Evolutionary conservation across 2,888 invertebrate genomes (phyloP).

Genomic region (Rhamnusium bicolor): DNA sequence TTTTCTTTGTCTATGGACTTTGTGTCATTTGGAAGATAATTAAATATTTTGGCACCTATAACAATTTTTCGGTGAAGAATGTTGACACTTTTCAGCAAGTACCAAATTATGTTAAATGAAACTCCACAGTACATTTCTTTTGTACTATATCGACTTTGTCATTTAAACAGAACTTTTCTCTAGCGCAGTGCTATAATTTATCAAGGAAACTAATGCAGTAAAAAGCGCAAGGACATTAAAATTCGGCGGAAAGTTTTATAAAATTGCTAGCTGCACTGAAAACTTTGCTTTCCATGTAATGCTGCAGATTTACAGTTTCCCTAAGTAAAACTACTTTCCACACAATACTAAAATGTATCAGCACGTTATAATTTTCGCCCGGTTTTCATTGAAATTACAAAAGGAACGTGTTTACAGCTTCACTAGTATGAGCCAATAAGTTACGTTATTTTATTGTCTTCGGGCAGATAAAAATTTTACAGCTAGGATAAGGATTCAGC

Average conservation of each 20-base stretch:
- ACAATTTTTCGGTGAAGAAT: no score
- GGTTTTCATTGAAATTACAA: background rate
- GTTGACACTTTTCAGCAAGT: no score
- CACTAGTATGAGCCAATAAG: background rate
- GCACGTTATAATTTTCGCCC: background rate
- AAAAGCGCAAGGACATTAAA: background rate
- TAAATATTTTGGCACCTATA: no score
- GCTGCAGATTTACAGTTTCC: background rate
- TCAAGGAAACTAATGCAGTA: background rate
- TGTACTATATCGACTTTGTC: background rate
- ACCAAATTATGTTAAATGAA: no score
- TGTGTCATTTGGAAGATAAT: no score
- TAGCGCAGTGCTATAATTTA: background rate
- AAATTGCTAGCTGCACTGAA: background rate
- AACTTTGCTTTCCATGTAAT: constrained; percentile 12
- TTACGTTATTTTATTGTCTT: background rate
- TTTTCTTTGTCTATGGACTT: no score
- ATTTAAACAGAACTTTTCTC: background rate
- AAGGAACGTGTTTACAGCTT: background rate
- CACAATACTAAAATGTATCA: background rate
- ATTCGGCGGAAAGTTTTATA: background rate
- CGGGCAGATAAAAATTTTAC: background rate
- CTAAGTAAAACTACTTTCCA: constrained; percentile 7
- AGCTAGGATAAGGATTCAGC: background rate
- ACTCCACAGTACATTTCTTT: background rate